These are phyloP conservation scores for Lathronympha strigana DNA, from an alignment of 2,888 invertebrate genomes.

Conservation along the genomic window DNA sequence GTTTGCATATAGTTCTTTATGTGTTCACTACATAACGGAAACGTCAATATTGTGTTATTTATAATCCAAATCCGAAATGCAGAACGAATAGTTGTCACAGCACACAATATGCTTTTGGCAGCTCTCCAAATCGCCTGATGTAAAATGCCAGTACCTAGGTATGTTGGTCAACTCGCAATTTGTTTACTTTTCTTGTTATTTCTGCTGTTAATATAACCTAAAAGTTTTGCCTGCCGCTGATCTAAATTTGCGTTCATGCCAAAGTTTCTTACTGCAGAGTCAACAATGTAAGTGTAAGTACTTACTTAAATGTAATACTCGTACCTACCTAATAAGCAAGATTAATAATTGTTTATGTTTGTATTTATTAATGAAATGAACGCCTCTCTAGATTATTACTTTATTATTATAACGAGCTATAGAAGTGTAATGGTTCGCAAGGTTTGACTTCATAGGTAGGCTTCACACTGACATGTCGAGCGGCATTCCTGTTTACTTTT, in stretches of 20 bases:
- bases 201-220: slow-evolving; percentile 30
- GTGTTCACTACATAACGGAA: slow-evolving; percentile 48
- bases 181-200: slow-evolving; percentile 60
- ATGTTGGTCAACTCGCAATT: slow-evolving; percentile 75
- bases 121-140: slow-evolving; percentile 72
- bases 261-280: slow-evolving; percentile 7
- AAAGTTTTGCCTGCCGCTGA: slow-evolving; percentile 19
- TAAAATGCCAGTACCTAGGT: slow-evolving; percentile 67
- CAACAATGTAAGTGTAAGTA: slow-evolving; percentile 1
- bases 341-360: too few species aligned
- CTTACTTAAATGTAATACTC: too few species aligned
- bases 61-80: slow-evolving; percentile 63
- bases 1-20: slow-evolving; percentile 3
- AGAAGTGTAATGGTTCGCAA: too few species aligned
- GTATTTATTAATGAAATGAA: too few species aligned
- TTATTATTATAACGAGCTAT: too few species aligned
- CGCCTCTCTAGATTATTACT: too few species aligned
- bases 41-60: slow-evolving; percentile 59
- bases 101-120: slow-evolving; percentile 72
- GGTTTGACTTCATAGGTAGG: too few species aligned
- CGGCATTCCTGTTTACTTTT: too few species aligned
- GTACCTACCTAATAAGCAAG: too few species aligned
- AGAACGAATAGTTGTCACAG: slow-evolving; percentile 69
- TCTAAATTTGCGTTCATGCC: slow-evolving; percentile 5
- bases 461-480: too few species aligned